Percentiles rank a stretch among this genome's conserved stretches.
Evolutionary conservation across 92 coral and sea anemone genomes (phyloP).

Genomic region (Galaxea fascicularis): DNA sequence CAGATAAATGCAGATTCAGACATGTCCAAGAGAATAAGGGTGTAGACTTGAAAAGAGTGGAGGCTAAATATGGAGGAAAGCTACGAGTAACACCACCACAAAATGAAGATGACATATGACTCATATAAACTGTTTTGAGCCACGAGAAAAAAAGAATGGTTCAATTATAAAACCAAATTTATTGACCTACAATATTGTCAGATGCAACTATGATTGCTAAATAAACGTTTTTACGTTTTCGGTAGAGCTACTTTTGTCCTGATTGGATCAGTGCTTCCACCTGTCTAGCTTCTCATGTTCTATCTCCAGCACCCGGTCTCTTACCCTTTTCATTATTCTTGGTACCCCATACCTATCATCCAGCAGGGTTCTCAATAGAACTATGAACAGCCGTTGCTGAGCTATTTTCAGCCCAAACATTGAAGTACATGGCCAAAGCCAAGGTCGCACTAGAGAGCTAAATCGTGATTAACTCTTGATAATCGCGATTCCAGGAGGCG

Average conservation of each 20-base stretch:
- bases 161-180: neutral
- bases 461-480: no score
- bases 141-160: neutral
- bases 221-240: slow-evolving; percentile 48
- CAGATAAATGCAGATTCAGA: slow-evolving; percentile 84
- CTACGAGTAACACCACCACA: slow-evolving; percentile 47
- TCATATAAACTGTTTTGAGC: neutral
- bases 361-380: no score
- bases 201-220: slow-evolving; percentile 21
- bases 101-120: neutral
- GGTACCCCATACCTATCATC: neutral
- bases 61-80: slow-evolving; percentile 93
- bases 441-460: no score
- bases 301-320: neutral
- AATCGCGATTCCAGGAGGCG: no score
- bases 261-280: neutral
- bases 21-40: slow-evolving; percentile 86
- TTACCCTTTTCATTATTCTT: neutral
- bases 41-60: slow-evolving; percentile 83
- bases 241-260: neutral
- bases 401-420: no score
- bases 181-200: slow-evolving; percentile 22
- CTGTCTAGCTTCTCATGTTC: neutral
- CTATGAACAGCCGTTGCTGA: no score
- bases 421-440: no score